Percentiles rank a stretch among this genome's conserved stretches.
Evolutionary conservation across 2,888 invertebrate genomes (phyloP).

Genomic region (Anthoptus insignis): DNA sequence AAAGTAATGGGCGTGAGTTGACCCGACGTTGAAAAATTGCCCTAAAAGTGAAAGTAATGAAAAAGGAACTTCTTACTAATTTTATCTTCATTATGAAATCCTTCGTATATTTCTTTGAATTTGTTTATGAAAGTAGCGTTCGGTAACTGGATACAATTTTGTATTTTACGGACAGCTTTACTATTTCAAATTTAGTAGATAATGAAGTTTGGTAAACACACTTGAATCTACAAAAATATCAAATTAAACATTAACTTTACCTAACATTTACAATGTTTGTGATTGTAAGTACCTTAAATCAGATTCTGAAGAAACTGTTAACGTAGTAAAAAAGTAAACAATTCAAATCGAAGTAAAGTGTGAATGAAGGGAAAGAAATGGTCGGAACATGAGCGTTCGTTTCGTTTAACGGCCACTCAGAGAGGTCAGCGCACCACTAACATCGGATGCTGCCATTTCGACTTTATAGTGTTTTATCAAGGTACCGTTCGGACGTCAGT

Average conservation of each 20-base stretch:
- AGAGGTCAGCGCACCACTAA: slow-evolving; percentile 72
- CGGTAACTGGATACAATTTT: background rate
- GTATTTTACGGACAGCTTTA: background rate
- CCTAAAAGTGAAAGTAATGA: slow-evolving; percentile 27
- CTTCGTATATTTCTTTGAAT: background rate
- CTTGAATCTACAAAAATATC: background rate
- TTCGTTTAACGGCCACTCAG: slow-evolving; percentile 67
- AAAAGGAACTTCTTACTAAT: slow-evolving; percentile 12
- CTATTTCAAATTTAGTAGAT: no score
- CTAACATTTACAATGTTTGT: no score
- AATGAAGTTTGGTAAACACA: no score
- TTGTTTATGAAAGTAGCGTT: background rate
- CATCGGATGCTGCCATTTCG: slow-evolving; percentile 57
- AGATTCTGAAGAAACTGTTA: slow-evolving; percentile 2
- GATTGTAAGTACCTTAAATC: no score
- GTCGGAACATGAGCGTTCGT: slow-evolving; percentile 34
- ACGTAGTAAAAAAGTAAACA: slow-evolving; percentile 16
- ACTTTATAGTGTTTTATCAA: slow-evolving; percentile 76
- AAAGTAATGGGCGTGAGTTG: slow-evolving; percentile 30
- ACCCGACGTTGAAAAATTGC: slow-evolving; percentile 27
- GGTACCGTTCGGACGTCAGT: slow-evolving; percentile 69
- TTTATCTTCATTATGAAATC: background rate
- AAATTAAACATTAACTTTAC: background rate
- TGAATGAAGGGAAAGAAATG: slow-evolving; percentile 23
- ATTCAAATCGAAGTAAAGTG: slow-evolving; percentile 24